Evolutionary conservation across 2,888 invertebrate species (phyloP).

Genomic region (Xanthostigma xanthostigma): DNA sequence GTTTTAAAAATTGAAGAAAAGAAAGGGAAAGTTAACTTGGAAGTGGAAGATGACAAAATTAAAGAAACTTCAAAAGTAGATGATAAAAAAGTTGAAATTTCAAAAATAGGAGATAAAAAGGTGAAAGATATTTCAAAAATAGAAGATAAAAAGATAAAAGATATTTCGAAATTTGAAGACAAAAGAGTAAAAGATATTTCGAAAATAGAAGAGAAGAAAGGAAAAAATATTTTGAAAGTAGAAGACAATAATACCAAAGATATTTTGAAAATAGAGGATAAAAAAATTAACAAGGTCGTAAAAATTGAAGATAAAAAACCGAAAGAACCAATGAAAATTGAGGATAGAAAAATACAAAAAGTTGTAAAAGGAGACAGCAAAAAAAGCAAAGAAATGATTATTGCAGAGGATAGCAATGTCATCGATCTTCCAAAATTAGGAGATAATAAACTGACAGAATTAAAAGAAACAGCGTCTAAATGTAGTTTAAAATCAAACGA

Average conservation of each 20-base stretch:
- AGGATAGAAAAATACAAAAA: conserved; percentile 14
- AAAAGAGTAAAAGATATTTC: conserved; percentile 5
- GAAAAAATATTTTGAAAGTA: neutral
- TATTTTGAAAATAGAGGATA: conserved; percentile 2
- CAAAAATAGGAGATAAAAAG: conserved; percentile 5
- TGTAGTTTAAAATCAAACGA: too few species aligned
- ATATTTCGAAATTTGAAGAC: conserved; percentile 14
- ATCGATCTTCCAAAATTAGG: conserved; percentile 1
- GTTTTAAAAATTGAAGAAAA: neutral
- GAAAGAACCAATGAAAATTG: conserved; percentile 13
- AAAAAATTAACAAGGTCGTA: conserved; percentile 5
- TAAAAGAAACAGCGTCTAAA: too few species aligned
- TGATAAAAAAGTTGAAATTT: conserved; percentile 13
- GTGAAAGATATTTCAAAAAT: conserved; percentile 11
- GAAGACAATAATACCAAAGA: neutral
- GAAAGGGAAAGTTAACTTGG: neutral
- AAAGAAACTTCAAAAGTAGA: conserved; percentile 10
- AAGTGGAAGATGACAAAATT: neutral
- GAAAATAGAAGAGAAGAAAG: neutral
- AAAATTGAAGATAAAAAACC: conserved; percentile 2
- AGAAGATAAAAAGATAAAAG: conserved; percentile 14
- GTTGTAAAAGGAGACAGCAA: conserved; percentile 14
- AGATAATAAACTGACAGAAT: too few species aligned
- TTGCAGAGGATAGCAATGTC: conserved; percentile 11
- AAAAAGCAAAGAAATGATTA: conserved; percentile 7